Percentiles rank a stretch among this genome's conserved stretches.
These are phyloP conservation scores for Metridium senile DNA, from an alignment of 92 coral and sea anemone genomes.

Conservation along the genomic window DNA sequence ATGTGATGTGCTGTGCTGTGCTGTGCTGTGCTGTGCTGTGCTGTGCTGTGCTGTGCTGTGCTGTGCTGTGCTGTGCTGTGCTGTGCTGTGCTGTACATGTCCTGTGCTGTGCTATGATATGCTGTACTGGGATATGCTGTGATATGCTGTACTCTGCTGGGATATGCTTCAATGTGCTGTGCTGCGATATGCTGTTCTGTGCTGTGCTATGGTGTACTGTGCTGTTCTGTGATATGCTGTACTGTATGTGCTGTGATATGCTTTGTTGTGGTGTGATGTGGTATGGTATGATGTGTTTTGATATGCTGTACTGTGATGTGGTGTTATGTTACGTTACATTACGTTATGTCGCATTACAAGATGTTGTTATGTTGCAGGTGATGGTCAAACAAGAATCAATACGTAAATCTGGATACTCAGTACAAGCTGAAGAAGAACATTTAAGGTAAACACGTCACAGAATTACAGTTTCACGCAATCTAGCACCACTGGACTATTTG, in stretches of 20 bases:
- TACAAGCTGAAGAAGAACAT: slow-evolving; percentile 93
- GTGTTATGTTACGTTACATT: too few relatives aligned
- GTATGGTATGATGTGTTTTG: not conserved
- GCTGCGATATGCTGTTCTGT: not conserved
- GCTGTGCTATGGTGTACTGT: not conserved
- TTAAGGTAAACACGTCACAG: slow-evolving; percentile 60
- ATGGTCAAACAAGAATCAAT: slow-evolving; percentile 90
- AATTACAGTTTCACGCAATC: too few relatives aligned
- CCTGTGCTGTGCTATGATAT: not conserved
- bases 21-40: too few relatives aligned
- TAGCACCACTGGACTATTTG: too few relatives aligned
- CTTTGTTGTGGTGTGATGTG: not conserved
- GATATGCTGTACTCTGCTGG: not conserved
- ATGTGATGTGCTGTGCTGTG: too few relatives aligned
- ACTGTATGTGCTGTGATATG: not conserved
- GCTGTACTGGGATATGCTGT: not conserved
- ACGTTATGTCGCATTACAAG: not conserved
- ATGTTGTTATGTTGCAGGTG: slow-evolving; percentile 53
- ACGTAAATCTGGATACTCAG: slow-evolving; percentile 92
- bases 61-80: too few relatives aligned
- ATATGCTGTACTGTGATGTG: too few relatives aligned
- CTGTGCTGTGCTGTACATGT: not conserved
- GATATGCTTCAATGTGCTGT: not conserved
- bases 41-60: too few relatives aligned
- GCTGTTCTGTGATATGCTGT: not conserved